Evolutionary conservation across 2,113 vertebrate genomes (phyloP).

Genomic region (Nothoprocta pentlandii): DNA sequence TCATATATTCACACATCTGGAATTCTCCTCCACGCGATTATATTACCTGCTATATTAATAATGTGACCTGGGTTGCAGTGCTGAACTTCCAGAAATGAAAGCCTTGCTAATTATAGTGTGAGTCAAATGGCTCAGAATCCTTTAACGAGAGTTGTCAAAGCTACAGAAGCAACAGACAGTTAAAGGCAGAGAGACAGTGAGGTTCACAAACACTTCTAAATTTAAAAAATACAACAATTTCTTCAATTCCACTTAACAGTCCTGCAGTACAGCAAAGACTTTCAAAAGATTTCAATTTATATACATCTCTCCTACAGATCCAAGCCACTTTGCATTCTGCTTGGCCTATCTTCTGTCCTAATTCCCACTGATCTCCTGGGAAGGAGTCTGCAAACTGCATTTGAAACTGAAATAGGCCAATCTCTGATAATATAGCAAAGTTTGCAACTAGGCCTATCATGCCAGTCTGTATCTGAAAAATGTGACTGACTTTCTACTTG

Average conservation of each 20-base stretch:
- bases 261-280: neutral
- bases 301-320: neutral
- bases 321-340: accelerated
- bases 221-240: neutral
- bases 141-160: neutral
- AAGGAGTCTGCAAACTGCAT: neutral
- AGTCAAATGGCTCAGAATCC: neutral
- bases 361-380: neutral
- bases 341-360: neutral
- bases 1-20: neutral
- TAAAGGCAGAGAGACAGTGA: neutral
- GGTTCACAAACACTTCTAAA: neutral
- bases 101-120: neutral
- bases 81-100: neutral
- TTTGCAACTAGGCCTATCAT: neutral
- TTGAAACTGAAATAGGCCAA: neutral
- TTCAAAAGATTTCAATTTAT: neutral
- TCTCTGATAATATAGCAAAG: neutral
- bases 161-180: neutral
- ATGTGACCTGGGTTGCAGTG: neutral
- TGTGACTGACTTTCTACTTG: neutral
- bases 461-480: neutral
- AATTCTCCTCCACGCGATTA: neutral
- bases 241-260: neutral
- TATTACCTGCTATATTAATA: neutral